Conservation (phyloP, 2,113 vertebrate species). For the Oryzias curvinotus region DNA sequence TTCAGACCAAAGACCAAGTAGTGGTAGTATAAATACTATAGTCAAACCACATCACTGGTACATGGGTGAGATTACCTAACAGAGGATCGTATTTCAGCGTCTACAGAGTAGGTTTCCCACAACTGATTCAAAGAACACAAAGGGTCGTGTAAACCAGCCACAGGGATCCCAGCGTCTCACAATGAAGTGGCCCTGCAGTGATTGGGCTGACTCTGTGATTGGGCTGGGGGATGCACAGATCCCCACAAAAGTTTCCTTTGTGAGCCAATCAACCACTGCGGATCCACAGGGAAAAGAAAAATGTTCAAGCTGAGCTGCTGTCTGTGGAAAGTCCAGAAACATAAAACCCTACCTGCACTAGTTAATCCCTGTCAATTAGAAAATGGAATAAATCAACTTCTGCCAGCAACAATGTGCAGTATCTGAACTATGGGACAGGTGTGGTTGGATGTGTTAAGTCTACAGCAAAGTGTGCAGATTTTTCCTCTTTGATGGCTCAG, state of each 20-base stretch:
- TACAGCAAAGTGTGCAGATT: constrained; percentile 14
- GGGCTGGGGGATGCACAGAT: constrained; percentile 39
- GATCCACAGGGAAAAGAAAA: constrained; percentile 29
- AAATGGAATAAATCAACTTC: constrained; percentile 32
- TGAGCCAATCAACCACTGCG: constrained; percentile 49
- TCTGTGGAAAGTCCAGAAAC: constrained; percentile 45
- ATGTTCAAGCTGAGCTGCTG: constrained; percentile 43
- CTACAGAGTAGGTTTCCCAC: constrained; percentile 60
- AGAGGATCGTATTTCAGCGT: constrained; percentile 44
- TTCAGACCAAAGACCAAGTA: neutral
- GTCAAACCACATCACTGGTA: constrained; percentile 22
- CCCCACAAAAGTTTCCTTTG: constrained; percentile 73
- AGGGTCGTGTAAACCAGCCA: constrained; percentile 61
- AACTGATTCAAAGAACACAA: constrained; percentile 52
- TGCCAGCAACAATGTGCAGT: constrained; percentile 11
- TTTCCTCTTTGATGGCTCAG: constrained; percentile 6
- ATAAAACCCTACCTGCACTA: constrained; percentile 28
- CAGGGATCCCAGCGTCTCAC: constrained; percentile 52
- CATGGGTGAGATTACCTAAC: constrained; percentile 45
- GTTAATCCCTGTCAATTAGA: constrained; percentile 28
- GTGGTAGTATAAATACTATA: constrained; percentile 15
- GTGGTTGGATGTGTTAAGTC: constrained; percentile 7
- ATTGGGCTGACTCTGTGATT: constrained; percentile 4
- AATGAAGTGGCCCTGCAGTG: constrained; percentile 47
- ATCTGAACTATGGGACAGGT: constrained; percentile 1